A percentile compares a stretch with the other conserved stretches of the same genome.
Evolutionary conservation across 2,113 vertebrate genomes (phyloP).

Genomic region (Pelecanus crispus): DNA sequence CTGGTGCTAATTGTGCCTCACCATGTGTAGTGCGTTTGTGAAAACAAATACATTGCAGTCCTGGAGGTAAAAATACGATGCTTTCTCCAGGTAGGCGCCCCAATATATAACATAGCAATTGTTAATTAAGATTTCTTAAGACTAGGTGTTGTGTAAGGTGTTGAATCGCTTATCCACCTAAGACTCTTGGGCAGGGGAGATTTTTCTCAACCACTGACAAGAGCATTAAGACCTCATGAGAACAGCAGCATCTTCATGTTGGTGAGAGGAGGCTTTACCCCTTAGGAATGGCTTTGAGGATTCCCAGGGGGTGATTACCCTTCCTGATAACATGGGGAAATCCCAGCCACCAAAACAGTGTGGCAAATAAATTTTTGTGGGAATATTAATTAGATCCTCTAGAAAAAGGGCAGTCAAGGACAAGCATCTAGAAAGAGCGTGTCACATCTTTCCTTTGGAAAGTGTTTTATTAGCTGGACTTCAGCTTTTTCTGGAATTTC

Average conservation of each 20-base stretch:
- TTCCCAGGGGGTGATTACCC: background rate
- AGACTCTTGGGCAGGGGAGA: background rate
- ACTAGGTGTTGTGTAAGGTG: background rate
- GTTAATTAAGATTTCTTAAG: background rate
- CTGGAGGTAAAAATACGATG: background rate
- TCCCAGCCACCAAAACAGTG: background rate
- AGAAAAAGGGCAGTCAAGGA: conserved; percentile 39
- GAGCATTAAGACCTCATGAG: background rate
- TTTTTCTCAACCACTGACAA: background rate
- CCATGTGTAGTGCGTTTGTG: background rate
- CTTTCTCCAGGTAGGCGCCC: background rate
- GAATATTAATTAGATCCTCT: background rate
- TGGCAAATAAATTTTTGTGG: background rate
- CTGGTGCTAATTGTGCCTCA: background rate
- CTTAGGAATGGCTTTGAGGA: background rate
- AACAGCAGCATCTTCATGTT: background rate
- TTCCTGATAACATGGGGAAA: background rate
- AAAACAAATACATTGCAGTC: background rate
- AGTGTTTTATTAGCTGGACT: background rate
- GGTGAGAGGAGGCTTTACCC: background rate
- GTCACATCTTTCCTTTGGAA: background rate
- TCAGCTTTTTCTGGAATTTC: background rate
- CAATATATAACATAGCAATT: background rate
- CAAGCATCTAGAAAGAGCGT: background rate
- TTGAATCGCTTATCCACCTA: background rate